These are phyloP conservation scores for Scolopax mira DNA, from an alignment of 2,113 vertebrate species.

Conservation along the genomic window DNA sequence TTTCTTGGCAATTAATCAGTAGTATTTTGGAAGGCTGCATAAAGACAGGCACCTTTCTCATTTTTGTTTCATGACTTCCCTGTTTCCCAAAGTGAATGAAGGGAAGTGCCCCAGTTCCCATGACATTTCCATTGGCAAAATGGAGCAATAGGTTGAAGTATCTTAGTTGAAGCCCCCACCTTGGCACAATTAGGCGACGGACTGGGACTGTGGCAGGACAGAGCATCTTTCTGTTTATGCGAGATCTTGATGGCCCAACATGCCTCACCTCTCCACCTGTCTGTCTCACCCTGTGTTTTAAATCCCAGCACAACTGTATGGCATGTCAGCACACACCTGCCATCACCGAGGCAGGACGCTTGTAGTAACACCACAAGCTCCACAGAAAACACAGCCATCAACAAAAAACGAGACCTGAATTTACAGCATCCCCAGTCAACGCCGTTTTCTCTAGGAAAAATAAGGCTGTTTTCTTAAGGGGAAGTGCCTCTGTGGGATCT, in stretches of 20 bases:
- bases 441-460: neutral
- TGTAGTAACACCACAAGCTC: neutral
- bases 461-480: neutral
- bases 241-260: fast-evolving
- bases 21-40: neutral
- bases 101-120: neutral
- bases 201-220: neutral
- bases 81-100: neutral
- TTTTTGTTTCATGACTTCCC: neutral
- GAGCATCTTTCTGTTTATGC: neutral
- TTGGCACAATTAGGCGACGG: neutral
- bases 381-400: neutral
- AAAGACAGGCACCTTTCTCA: neutral
- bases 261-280: fast-evolving
- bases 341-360: neutral
- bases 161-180: neutral
- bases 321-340: neutral
- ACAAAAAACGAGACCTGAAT: neutral
- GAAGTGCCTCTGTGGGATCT: neutral
- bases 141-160: neutral
- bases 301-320: neutral
- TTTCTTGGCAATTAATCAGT: neutral
- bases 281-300: neutral
- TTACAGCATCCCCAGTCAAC: neutral
- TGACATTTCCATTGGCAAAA: neutral